A percentile compares a stretch with the other conserved stretches of the same genome.
These are phyloP conservation scores for Euwallacea similis DNA, from an alignment of 1,140 invertebrate species.

Conservation along the genomic window DNA sequence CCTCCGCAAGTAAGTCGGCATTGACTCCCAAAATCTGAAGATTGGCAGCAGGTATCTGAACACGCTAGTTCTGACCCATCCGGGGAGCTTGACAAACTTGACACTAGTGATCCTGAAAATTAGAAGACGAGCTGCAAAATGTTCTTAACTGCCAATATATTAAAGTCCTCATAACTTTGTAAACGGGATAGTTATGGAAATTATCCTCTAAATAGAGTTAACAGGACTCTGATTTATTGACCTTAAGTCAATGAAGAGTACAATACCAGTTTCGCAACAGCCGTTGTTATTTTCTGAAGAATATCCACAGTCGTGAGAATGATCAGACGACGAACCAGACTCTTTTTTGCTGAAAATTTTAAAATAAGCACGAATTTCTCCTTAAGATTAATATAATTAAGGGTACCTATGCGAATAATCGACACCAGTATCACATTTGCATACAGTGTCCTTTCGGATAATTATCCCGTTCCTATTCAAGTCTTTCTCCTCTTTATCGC, in stretches of 20 bases:
- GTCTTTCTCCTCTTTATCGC: constrained; percentile 40
- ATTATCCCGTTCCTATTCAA: constrained; percentile 35
- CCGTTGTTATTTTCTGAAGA: constrained; percentile 77
- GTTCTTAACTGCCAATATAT: neutral
- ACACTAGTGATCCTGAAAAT: constrained; percentile 59
- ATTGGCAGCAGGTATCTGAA: constrained; percentile 80
- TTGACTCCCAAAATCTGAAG: constrained; percentile 56
- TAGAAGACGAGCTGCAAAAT: neutral
- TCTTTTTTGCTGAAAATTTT: constrained; percentile 46
- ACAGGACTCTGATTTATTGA: no score
- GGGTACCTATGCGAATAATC: neutral
- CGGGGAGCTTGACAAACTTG: constrained; percentile 74
- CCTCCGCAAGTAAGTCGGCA: constrained; percentile 54
- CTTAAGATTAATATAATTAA: no score
- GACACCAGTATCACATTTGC: constrained; percentile 41
- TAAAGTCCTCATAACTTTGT: no score
- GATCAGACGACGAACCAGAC: constrained; percentile 64
- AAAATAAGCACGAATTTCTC: no score
- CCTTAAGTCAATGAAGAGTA: neutral
- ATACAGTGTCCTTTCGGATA: constrained; percentile 27
- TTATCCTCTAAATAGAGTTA: no score
- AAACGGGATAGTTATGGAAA: no score
- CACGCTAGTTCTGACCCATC: constrained; percentile 84
- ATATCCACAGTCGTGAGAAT: constrained; percentile 82
- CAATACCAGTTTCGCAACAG: constrained; percentile 59